Base-by-base conservation (phyloP, 2,797 vertebrate genomes). In the Sebastes minor region DNA sequence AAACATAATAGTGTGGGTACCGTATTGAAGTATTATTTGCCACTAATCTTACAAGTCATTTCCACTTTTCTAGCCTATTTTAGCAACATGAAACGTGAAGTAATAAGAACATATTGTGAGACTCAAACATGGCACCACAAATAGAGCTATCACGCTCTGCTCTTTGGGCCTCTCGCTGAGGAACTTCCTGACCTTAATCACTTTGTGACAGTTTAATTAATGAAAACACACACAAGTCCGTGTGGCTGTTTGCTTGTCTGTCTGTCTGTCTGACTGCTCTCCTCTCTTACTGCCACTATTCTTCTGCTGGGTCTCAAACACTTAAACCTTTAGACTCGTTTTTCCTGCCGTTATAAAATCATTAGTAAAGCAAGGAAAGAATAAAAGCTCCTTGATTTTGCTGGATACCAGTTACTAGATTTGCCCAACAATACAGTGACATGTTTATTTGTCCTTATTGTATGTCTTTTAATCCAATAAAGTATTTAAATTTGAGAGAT, bases 141-240 rank as follows among this genome's bases (percentile, higher is more conserved):
- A 67, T 22, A 18, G 8, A 68, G 35, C 12, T 1, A n/a, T 46
- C 30, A 12, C 13, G 8, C n/a, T 2, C 52, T 53, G 20, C 63
- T 68, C 5, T 86, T 66, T 75, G n/a, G 42, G 20, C 23, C 30
- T 68, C 30, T 20, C 8, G 61, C 49, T 1, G 64, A 81, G 57
- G 42, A 85, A 81, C 72, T 35, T 79, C 27, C 16, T 79, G 68
- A 86, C 85, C 77, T 88, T 80, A 74, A 84, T 81, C 77, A 70
- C 76, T 81, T 20, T 23, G 63, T 64, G 52, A 78, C 77, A 84
- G 49, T 75, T 82, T 69, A 75, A 87, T 87, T 73, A 84, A 84
- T 84, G 28, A 74, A 64, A 59, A 22, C 67, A 61, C 77, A 82
- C 20, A 82, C n/a, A n/a, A 57, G 35, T 61, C 69, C 35, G 60